phyloP scores from a whole-genome alignment of 2,113 vertebrate species.

The Sander lucioperca region DNA sequence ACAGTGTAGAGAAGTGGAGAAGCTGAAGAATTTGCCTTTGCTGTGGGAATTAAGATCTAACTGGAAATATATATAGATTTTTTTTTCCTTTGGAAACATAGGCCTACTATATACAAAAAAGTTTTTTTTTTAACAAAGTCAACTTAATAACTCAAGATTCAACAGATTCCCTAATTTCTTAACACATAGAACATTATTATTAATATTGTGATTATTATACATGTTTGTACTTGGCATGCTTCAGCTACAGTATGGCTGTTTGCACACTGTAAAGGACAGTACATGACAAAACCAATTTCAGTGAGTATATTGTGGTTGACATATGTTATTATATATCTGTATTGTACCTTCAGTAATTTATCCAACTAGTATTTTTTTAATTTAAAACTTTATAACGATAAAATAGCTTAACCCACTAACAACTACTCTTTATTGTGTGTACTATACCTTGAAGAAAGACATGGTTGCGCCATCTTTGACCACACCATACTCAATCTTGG shows the following conservation, averaged over 20 bases:
- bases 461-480: conserved; percentile 97
- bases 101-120: conserved; percentile 1
- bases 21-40: conserved; percentile 68
- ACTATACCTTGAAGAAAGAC: conserved; percentile 96
- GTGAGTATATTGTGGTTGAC: not conserved
- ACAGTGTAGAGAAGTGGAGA: conserved; percentile 62
- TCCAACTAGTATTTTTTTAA: not conserved
- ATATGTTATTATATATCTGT: not conserved
- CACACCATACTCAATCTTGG: conserved; percentile 97
- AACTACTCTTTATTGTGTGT: not conserved
- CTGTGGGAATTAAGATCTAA: conserved; percentile 75
- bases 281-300: not conserved
- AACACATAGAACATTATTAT: not conserved
- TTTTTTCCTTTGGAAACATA: not conserved
- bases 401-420: not conserved
- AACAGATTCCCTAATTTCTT: conserved; percentile 28
- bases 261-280: not conserved
- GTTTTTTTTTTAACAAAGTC: conserved; percentile 47
- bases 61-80: conserved; percentile 26
- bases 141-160: conserved; percentile 34
- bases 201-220: not conserved
- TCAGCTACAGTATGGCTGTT: not conserved
- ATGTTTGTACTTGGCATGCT: not conserved
- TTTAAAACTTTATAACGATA: not conserved
- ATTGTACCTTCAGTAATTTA: not conserved